These are phyloP conservation scores for Gnatocerus cornutus DNA, from an alignment of 2,888 invertebrate species.

Conservation along the genomic window DNA sequence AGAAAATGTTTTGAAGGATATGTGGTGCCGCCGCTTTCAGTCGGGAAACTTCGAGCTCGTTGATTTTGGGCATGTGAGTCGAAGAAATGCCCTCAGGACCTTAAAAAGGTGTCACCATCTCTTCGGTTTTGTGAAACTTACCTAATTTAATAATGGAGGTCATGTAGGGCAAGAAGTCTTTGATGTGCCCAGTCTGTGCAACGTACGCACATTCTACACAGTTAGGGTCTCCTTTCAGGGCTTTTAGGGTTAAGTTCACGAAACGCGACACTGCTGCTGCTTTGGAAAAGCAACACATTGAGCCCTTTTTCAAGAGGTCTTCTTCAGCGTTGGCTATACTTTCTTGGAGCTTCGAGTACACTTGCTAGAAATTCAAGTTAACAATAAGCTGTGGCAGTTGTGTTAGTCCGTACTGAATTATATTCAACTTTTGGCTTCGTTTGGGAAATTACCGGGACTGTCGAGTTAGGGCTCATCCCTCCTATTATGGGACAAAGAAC, in stretches of 20 bases:
- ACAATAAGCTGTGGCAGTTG: neutral
- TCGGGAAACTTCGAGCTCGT: slow-evolving; percentile 61
- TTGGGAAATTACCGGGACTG: slow-evolving; percentile 67
- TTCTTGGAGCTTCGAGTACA: slow-evolving; percentile 55
- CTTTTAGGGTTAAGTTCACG: slow-evolving; percentile 63
- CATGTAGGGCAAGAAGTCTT: slow-evolving; percentile 67
- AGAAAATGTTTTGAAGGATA: slow-evolving; percentile 61
- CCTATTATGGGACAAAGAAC: slow-evolving; percentile 66
- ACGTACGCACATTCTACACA: slow-evolving; percentile 68
- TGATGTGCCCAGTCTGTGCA: slow-evolving; percentile 66
- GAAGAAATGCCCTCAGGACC: slow-evolving; percentile 65
- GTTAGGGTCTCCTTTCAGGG: slow-evolving; percentile 61
- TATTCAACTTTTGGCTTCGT: slow-evolving; percentile 55
- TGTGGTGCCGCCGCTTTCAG: slow-evolving; percentile 61
- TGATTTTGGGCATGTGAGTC: slow-evolving; percentile 66
- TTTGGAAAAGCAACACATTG: slow-evolving; percentile 54
- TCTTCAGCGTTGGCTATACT: slow-evolving; percentile 62
- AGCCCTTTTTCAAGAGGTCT: slow-evolving; percentile 49
- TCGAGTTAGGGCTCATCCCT: slow-evolving; percentile 61
- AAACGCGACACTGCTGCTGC: slow-evolving; percentile 66
- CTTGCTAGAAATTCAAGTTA: slow-evolving; percentile 3
- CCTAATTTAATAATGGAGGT: slow-evolving; percentile 65
- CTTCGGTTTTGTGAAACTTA: slow-evolving; percentile 42
- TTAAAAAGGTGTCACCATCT: slow-evolving; percentile 31
- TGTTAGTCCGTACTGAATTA: slow-evolving; percentile 39